Conservation (phyloP, 1,140 invertebrate species). For the Drosophila yakuba region DNA sequence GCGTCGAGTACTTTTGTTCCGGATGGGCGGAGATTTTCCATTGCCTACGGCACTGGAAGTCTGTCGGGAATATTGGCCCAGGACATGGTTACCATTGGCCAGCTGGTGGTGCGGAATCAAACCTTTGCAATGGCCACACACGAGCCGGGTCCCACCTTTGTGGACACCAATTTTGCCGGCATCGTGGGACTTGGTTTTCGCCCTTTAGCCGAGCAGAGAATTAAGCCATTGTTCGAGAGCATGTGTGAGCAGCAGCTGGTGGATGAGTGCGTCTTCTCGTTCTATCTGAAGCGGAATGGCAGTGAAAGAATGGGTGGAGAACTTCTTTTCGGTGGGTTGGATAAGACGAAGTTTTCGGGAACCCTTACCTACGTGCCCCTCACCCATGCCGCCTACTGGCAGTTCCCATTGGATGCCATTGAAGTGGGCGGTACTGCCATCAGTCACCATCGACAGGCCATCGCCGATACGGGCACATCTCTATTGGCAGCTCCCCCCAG, state of each 20-base stretch:
- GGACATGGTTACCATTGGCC: slow-evolving; percentile 85
- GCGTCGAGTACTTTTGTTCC: slow-evolving; percentile 36
- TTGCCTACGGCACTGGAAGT: slow-evolving; percentile 46
- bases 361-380: slow-evolving; percentile 56
- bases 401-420: slow-evolving; percentile 47
- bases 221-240: slow-evolving; percentile 95
- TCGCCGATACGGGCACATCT: slow-evolving; percentile 91
- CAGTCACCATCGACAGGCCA: slow-evolving; percentile 86
- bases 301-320: slow-evolving; percentile 41
- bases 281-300: slow-evolving; percentile 91
- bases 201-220: slow-evolving; percentile 94
- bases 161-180: slow-evolving; percentile 98
- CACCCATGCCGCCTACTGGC: slow-evolving; percentile 57
- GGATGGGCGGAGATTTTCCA: slow-evolving; percentile 41
- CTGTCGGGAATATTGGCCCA: slow-evolving; percentile 40
- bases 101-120: slow-evolving; percentile 89
- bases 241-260: slow-evolving; percentile 95
- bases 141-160: slow-evolving; percentile 94
- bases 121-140: slow-evolving; percentile 97
- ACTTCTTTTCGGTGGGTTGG: slow-evolving; percentile 51
- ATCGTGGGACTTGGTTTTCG: slow-evolving; percentile 96
- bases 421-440: slow-evolving; percentile 44
- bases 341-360: slow-evolving; percentile 31
- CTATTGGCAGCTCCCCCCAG: slow-evolving; percentile 89
- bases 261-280: slow-evolving; percentile 93